Conservation (phyloP, 1,140 invertebrate species). For the Coenobita brevimanus region DNA sequence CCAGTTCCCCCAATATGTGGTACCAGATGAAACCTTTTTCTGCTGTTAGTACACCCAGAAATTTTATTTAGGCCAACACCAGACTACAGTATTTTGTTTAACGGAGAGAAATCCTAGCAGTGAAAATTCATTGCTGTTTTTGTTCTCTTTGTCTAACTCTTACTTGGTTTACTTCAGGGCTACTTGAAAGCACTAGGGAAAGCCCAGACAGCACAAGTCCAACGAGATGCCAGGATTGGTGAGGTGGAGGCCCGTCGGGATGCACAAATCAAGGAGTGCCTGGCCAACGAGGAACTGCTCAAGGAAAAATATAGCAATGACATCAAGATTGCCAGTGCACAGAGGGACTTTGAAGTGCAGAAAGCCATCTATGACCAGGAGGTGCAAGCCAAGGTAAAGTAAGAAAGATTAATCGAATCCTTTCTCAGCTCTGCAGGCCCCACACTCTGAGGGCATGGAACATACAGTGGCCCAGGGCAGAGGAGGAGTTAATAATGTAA, state of each 20-base stretch:
- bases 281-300: conserved; percentile 96
- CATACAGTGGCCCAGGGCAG: too few species aligned
- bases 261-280: conserved; percentile 91
- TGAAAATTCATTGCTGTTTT: too few species aligned
- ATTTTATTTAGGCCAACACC: too few species aligned
- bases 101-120: too few species aligned
- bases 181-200: conserved; percentile 80
- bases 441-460: too few species aligned
- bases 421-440: too few species aligned
- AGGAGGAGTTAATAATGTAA: too few species aligned
- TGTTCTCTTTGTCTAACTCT: too few species aligned
- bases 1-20: too few species aligned
- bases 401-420: background rate
- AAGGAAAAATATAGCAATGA: conserved; percentile 90
- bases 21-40: too few species aligned
- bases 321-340: conserved; percentile 95
- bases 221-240: conserved; percentile 91
- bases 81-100: too few species aligned
- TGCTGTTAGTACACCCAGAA: too few species aligned
- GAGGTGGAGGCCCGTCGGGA: conserved; percentile 93
- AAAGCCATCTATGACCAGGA: conserved; percentile 98
- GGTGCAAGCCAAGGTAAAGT: conserved; percentile 90
- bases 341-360: conserved; percentile 95
- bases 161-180: conserved; percentile 39
- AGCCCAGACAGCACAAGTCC: conserved; percentile 96